phyloP scores from a whole-genome alignment of 1,140 invertebrate species.

The Hylaeus volcanicus region DNA sequence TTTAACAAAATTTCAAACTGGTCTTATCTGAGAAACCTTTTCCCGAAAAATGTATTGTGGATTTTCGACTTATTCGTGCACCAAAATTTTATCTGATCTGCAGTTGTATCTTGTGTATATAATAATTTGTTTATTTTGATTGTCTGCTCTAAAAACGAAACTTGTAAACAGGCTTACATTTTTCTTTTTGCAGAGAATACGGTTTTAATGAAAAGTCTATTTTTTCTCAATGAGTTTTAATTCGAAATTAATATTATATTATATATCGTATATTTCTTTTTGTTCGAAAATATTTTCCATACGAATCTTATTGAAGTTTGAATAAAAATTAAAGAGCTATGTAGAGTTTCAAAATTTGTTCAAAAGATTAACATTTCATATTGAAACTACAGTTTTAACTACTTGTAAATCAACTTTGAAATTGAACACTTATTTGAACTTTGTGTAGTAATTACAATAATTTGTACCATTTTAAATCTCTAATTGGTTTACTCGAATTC shows the following conservation, averaged over 20 bases:
- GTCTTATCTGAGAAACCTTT: too few relatives aligned
- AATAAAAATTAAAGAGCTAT: conserved; percentile 8
- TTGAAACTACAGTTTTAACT: conserved; percentile 30
- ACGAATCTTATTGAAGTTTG: neutral
- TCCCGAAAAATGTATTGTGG: too few relatives aligned
- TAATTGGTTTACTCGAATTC: conserved; percentile 48
- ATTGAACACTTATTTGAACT: conserved; percentile 62
- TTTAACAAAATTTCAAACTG: too few relatives aligned
- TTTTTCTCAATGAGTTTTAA: neutral
- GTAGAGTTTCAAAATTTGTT: neutral
- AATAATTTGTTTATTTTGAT: too few relatives aligned
- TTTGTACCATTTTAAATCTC: conserved; percentile 59
- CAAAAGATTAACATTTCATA: neutral
- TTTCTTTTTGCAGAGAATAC: neutral
- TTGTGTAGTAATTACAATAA: conserved; percentile 54
- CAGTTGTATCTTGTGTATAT: too few relatives aligned
- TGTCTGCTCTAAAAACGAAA: too few relatives aligned
- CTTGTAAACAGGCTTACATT: too few relatives aligned
- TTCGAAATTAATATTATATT: neutral
- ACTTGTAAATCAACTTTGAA: conserved; percentile 34
- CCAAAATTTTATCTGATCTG: too few relatives aligned
- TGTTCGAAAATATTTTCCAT: neutral
- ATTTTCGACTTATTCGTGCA: too few relatives aligned
- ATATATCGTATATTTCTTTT: neutral
- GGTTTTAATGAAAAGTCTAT: neutral